Evolutionary conservation across 2,113 vertebrate species (phyloP), one percentile per base, ranked within the genome.

Genomic region (Ceyx cyanopectus): DNA sequence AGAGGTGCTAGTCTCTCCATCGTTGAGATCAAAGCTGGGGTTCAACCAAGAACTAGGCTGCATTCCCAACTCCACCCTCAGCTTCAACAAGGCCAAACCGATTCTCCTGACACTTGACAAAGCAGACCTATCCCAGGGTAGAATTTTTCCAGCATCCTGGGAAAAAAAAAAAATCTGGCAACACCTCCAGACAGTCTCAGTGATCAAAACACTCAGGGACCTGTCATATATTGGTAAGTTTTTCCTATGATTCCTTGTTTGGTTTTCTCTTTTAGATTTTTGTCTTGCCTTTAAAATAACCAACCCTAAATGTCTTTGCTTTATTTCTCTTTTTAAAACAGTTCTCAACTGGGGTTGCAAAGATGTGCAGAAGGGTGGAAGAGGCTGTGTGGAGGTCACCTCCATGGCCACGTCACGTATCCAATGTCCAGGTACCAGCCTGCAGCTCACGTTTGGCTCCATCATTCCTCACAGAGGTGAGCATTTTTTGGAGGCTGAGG

Each of bases 221-320:
- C 63, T 89, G 84, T 67, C 57, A 5, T 46, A n/a, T 41, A 43
- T 34, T 83, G 65, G 75, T 93, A 89, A 94, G 51, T 93, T 80
- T 96, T 96, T 95, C 94, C 96, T 85, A 72, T 6, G 27, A 80
- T 77, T 80, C 68, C 79, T 85, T 80, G 63, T 77, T 92, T 73
- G 56, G 58, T 34, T 83, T 94, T 69, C 85, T 69, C 85, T 82
- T 87, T 89, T 83, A 92, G 87, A 80, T 57, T 82, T 82, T 91
- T 66, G 21, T 62, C 67, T 76, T 82, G 54, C 67, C 81, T 89
- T 74, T 61, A 21, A 86, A 85, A 93, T 34, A 41, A 40, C 58
- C 65, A 92, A 40, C 32, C 6, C 22, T 29, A 7, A 5, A 40
- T 27, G 24, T 9, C n/a, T 18, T 92, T 63, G 32, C 40, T 54